These are phyloP conservation scores for Ciconia nigra DNA, from an alignment of 2,797 vertebrate genomes.

Conservation along the genomic window DNA sequence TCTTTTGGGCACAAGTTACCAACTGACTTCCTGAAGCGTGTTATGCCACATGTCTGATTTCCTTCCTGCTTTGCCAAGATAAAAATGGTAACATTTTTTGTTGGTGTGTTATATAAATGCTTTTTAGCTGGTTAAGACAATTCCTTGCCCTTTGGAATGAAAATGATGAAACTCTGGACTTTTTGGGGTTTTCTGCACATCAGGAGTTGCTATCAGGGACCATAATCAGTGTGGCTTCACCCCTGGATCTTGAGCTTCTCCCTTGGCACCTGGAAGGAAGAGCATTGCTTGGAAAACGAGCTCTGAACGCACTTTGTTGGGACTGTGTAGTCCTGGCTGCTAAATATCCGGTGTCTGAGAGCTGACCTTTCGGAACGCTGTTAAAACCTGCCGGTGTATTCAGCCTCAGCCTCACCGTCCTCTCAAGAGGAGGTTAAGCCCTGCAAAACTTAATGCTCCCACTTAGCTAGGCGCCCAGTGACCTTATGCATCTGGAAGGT, in stretches of 20 bases:
- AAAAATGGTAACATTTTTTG: fast-evolving
- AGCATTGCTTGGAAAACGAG: not conserved
- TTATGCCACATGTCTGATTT: too few relatives aligned
- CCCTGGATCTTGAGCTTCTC: not conserved
- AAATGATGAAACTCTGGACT: not conserved
- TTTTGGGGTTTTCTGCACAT: not conserved
- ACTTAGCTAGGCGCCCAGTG: not conserved
- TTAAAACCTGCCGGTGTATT: not conserved
- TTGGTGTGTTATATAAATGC: not conserved
- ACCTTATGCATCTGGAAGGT: not conserved
- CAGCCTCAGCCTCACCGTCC: not conserved
- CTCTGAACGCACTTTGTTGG: not conserved
- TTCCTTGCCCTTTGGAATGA: not conserved
- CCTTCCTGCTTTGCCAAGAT: not conserved
- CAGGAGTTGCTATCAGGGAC: not conserved
- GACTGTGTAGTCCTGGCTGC: not conserved
- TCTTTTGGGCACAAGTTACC: not conserved
- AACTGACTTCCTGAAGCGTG: not conserved
- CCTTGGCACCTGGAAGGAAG: not conserved
- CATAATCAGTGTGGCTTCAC: not conserved
- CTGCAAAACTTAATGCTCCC: not conserved
- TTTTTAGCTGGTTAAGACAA: not conserved
- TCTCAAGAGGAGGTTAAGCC: not conserved
- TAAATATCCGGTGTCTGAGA: not conserved
- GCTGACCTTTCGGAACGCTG: not conserved